Percentiles rank a stretch among this genome's conserved stretches.
Conservation (phyloP, 2,113 vertebrate genomes). For the Theristicus caerulescens region DNA sequence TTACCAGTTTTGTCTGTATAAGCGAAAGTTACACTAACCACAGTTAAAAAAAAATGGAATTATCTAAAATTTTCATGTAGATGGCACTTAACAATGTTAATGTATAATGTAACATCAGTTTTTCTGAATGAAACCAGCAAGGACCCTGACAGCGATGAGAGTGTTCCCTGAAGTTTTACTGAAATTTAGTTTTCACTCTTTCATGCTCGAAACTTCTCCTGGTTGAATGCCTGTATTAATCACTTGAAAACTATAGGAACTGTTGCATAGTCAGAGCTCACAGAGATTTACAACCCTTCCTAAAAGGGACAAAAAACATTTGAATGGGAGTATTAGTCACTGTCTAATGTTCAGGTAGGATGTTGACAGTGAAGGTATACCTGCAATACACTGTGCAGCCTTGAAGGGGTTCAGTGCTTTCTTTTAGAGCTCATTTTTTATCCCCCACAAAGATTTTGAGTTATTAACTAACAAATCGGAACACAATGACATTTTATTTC, state of each 20-base stretch:
- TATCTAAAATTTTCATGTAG: background rate
- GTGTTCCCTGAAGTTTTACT: background rate
- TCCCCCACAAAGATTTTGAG: background rate
- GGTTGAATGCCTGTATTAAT: background rate
- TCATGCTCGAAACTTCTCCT: background rate
- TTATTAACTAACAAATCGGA: background rate
- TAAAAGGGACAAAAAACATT: background rate
- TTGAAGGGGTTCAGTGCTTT: background rate
- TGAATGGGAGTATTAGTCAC: background rate
- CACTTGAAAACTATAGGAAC: background rate
- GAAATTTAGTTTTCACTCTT: conserved; percentile 3
- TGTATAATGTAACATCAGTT: background rate
- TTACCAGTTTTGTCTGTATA: background rate
- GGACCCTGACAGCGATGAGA: background rate
- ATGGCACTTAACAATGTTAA: background rate
- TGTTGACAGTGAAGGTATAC: background rate
- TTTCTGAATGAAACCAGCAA: background rate
- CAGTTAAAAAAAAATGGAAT: background rate
- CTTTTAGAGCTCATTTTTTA: background rate
- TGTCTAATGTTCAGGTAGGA: background rate
- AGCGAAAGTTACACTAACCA: background rate
- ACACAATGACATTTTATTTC: background rate
- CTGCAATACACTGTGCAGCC: background rate
- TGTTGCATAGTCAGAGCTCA: background rate
- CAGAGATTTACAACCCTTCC: background rate